Evolutionary conservation across 2,113 vertebrate species (phyloP).

Genomic region (Platanista minor): DNA sequence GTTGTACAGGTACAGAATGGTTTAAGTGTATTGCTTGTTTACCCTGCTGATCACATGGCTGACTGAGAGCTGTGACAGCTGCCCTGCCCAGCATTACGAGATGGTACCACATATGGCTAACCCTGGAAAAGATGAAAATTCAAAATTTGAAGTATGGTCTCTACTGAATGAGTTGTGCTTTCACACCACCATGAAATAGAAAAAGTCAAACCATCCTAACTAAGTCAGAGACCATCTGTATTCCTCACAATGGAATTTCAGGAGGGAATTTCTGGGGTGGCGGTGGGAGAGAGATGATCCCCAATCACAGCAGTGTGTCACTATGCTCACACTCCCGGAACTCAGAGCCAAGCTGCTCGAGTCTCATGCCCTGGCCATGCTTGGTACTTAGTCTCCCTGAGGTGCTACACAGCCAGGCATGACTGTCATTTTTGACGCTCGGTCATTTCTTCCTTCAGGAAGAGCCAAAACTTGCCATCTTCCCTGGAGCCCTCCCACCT

Average conservation of each 20-base stretch:
- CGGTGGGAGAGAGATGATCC: neutral
- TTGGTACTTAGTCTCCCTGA: neutral
- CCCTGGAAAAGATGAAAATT: neutral
- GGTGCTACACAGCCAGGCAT: neutral
- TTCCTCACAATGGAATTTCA: neutral
- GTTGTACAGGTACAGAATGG: neutral
- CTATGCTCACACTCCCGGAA: neutral
- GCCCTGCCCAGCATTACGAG: neutral
- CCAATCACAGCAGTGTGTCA: neutral
- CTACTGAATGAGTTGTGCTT: neutral
- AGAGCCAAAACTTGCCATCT: neutral
- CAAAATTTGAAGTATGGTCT: neutral
- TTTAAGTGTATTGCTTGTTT: neutral
- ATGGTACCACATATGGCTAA: neutral
- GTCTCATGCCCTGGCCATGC: neutral
- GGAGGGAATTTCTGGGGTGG: neutral
- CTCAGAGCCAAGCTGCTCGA: fast-evolving
- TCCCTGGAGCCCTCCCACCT: neutral
- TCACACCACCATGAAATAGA: neutral
- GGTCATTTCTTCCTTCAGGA: neutral
- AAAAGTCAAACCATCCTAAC: neutral
- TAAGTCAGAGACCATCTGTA: neutral
- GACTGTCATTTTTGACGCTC: neutral
- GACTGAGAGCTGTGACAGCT: neutral
- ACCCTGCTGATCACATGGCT: neutral